Conservation (phyloP, 2,113 vertebrate genomes). For the Heterochromis multidens region DNA sequence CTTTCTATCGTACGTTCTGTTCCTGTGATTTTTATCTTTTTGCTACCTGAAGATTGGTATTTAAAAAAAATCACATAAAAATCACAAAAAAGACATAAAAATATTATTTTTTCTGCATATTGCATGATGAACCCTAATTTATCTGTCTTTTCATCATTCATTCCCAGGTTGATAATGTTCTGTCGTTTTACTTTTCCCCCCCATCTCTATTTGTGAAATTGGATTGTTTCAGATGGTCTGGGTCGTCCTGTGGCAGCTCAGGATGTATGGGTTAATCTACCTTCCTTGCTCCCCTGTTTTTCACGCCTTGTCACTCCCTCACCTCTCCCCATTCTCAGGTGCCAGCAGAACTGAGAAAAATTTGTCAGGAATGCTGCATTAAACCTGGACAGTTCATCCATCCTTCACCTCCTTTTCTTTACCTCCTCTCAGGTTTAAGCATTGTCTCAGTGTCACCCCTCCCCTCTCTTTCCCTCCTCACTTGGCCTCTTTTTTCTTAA, state of each 20-base stretch:
- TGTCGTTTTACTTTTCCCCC: background rate
- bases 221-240: background rate
- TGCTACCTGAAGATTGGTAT: background rate
- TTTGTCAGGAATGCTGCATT: background rate
- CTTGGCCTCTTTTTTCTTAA: constrained; percentile 18
- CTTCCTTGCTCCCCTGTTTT: background rate
- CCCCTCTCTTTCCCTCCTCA: background rate
- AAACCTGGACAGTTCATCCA: background rate
- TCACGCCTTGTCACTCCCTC: background rate
- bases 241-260: background rate
- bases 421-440: background rate
- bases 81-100: too few relatives aligned
- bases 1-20: background rate
- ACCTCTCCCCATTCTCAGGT: background rate
- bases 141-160: background rate
- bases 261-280: constrained; percentile 8
- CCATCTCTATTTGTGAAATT: background rate
- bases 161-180: background rate
- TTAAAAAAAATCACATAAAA: background rate
- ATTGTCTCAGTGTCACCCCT: background rate
- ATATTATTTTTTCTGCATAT: too few relatives aligned
- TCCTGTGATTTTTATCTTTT: background rate
- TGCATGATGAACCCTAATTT: background rate
- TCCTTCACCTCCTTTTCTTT: background rate
- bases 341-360: background rate